phyloP scores from a whole-genome alignment of 2,113 vertebrate species.

The Uropsilus gracilis region DNA sequence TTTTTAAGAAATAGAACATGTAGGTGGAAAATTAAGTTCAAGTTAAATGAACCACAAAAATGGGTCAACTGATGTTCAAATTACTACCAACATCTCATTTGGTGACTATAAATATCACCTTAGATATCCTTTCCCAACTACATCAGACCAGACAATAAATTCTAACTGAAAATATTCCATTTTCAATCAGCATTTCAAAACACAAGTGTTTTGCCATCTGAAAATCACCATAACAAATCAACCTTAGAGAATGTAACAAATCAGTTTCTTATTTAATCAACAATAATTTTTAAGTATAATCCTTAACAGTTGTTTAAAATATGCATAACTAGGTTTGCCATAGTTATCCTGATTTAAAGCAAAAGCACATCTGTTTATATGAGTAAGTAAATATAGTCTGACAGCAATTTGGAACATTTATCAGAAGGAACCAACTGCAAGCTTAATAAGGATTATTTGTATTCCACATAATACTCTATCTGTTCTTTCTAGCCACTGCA shows the following conservation, averaged over 20 bases:
- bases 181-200: slow-evolving; percentile 43
- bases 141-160: not conserved
- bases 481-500: slow-evolving; percentile 76
- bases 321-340: slow-evolving; percentile 72
- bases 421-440: slow-evolving; percentile 79
- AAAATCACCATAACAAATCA: slow-evolving; percentile 55
- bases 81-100: not conserved
- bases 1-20: slow-evolving; percentile 31
- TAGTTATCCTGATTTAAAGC: slow-evolving; percentile 72
- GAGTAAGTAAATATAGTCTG: slow-evolving; percentile 77
- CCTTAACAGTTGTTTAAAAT: slow-evolving; percentile 80
- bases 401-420: slow-evolving; percentile 81
- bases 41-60: not conserved
- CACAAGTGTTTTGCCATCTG: slow-evolving; percentile 10
- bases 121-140: slow-evolving; percentile 6
- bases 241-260: slow-evolving; percentile 66
- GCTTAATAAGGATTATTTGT: slow-evolving; percentile 83
- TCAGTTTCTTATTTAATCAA: slow-evolving; percentile 66
- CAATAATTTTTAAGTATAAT: slow-evolving; percentile 61
- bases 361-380: slow-evolving; percentile 76
- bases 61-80: not conserved
- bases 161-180: slow-evolving; percentile 49
- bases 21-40: too few species aligned
- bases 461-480: slow-evolving; percentile 73
- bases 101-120: not conserved